Base-by-base conservation (phyloP, 2,113 vertebrate genomes). In the Nansenia antarctica region DNA sequence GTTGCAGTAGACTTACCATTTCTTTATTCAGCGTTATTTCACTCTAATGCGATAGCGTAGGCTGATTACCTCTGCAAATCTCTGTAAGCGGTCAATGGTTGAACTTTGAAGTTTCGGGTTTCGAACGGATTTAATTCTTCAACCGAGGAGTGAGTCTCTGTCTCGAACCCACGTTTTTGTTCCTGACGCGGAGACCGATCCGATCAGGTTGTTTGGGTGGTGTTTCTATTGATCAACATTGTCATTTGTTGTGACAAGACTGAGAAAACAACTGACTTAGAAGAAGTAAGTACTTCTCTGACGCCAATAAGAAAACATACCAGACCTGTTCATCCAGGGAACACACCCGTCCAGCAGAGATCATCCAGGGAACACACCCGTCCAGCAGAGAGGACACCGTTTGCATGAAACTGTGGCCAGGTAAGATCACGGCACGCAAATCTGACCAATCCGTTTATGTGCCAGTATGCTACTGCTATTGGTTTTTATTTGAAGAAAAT, bases 371-470 rank as follows among this genome's bases (percentile, higher is more conserved):
- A 22, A 66, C 30, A 58, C 55, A 0, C 6, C 22, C 49, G 6
- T 18, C 29, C 30, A 12, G 15, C 29, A 58, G 29, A 14, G 7
- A 24, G 18, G 3, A 81, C 82, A 8, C 59, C 74, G 78, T 80
- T 79, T 88, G 83, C 81, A 82, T 82, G 84, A 85, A 76, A 86
- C 82, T 78, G 68, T 74, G 55, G 45, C 59, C 76, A 84, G 87
- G 88, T 90, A 67, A 84, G 69, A 68, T n/a, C n/a, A 2, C 0
- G 1, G 6, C 18, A 30, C 14, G n/a, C 34, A 27, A 62, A n/a
- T n/a, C 26, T 31, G 12, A 26, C 15, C 14, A 31, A 58, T 15
- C 5, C 18, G 1, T 31, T 31, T 18, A 31, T 30, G 14, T 18
- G 15, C 5, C 11, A n/a, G n/a, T n/a, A n/a, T 18, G 2, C 18